Evolutionary conservation across 2,113 vertebrate species (phyloP).

Genomic region (Lepisosteus osseus): DNA sequence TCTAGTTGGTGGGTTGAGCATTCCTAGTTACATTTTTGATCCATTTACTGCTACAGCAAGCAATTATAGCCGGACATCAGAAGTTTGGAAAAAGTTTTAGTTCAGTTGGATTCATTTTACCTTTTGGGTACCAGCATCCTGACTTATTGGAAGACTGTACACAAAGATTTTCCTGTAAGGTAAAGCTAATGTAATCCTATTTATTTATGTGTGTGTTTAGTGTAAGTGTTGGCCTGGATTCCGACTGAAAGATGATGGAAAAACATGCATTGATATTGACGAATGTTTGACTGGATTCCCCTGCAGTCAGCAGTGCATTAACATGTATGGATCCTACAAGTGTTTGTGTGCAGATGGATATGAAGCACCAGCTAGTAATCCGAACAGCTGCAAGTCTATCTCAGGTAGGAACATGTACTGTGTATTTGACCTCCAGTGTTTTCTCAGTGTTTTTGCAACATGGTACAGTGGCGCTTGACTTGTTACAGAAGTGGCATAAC

Average conservation of each 20-base stretch:
- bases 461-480: no score
- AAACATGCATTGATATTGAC: constrained; percentile 89
- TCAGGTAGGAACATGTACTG: constrained; percentile 69
- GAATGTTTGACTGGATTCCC: constrained; percentile 89
- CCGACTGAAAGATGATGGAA: constrained; percentile 90
- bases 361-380: constrained; percentile 78
- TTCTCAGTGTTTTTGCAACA: background rate
- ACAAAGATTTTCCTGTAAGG: background rate
- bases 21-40: no score
- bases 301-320: constrained; percentile 95
- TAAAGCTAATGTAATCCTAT: background rate
- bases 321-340: constrained; percentile 92
- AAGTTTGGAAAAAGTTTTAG: no score
- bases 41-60: no score
- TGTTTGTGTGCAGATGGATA: constrained; percentile 92
- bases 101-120: no score
- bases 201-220: constrained; percentile 58
- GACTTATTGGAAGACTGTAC: no score
- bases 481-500: no score
- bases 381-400: constrained; percentile 85
- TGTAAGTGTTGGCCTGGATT: constrained; percentile 99
- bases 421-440: constrained; percentile 10
- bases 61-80: no score
- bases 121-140: background rate
- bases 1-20: no score